A percentile compares a stretch with the other conserved stretches of the same genome.
These are phyloP conservation scores for Pseudomyrmex flavicornis DNA, from an alignment of 1,140 invertebrate genomes.

Conservation along the genomic window DNA sequence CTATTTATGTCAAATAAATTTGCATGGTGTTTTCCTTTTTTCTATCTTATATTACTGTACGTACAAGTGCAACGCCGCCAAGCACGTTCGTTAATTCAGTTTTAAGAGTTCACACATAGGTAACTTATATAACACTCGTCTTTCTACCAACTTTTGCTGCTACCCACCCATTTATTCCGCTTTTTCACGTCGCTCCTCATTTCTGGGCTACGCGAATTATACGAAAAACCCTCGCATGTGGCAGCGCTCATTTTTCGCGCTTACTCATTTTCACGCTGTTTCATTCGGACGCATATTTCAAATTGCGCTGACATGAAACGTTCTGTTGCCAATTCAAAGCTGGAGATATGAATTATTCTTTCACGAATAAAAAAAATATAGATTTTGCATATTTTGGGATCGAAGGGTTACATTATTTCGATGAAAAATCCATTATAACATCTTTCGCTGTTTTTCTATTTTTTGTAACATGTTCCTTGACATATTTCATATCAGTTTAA, in stretches of 20 bases:
- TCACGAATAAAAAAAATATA: too few relatives aligned
- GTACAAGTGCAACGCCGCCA: background rate
- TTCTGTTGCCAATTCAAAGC: background rate
- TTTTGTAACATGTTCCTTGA: background rate
- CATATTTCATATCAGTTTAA: background rate
- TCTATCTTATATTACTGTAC: background rate
- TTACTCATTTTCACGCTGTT: constrained; percentile 30
- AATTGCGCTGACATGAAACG: background rate
- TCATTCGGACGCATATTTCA: constrained; percentile 8
- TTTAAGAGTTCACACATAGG: background rate
- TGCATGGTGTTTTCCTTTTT: background rate
- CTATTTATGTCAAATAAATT: background rate
- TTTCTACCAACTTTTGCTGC: background rate
- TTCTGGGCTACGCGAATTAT: constrained; percentile 13
- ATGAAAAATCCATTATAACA: too few relatives aligned
- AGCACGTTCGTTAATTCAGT: constrained; percentile 1
- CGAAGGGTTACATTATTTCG: background rate
- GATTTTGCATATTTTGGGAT: background rate
- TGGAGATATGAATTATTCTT: too few relatives aligned
- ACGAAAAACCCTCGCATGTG: constrained; percentile 6
- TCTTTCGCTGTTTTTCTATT: background rate
- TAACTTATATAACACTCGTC: constrained; percentile 12
- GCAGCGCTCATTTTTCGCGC: constrained; percentile 39
- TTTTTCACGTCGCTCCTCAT: constrained; percentile 16
- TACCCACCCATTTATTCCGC: constrained; percentile 31